These are phyloP conservation scores for Lycocerus yunnanus DNA, from an alignment of 2,888 invertebrate species.

Conservation along the genomic window DNA sequence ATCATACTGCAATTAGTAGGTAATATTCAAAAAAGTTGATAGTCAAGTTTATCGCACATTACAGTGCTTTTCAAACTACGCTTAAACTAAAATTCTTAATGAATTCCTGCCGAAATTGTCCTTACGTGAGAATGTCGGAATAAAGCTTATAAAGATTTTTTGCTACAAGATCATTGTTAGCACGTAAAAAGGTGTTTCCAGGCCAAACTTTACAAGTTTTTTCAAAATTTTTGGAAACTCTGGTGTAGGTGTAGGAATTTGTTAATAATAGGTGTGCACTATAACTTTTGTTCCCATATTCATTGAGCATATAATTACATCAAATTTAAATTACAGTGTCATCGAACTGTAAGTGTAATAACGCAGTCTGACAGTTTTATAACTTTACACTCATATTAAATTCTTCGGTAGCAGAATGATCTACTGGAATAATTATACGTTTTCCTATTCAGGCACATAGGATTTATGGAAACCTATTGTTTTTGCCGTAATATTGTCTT, in stretches of 20 bases:
- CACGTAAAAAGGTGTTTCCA: not conserved
- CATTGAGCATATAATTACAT: slow-evolving; percentile 24
- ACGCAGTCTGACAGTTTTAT: slow-evolving; percentile 34
- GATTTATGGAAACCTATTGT: slow-evolving; percentile 9
- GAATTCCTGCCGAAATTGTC: not conserved
- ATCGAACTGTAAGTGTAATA: slow-evolving; percentile 25
- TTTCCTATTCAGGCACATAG: slow-evolving; percentile 9
- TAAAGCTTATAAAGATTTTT: too few species aligned
- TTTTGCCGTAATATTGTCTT: not conserved
- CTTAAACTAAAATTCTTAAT: not conserved
- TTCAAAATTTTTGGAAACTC: not conserved
- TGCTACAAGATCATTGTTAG: too few species aligned
- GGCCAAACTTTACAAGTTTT: not conserved
- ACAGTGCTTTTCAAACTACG: not conserved
- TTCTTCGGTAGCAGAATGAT: slow-evolving; percentile 32
- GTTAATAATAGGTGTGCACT: not conserved
- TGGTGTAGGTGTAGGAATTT: not conserved
- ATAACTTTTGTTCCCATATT: slow-evolving; percentile 4
- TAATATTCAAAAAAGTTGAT: not conserved
- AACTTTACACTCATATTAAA: slow-evolving; percentile 33
- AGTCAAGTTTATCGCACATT: not conserved
- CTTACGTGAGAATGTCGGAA: not conserved
- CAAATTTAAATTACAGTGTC: slow-evolving; percentile 32
- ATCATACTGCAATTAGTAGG: not conserved
- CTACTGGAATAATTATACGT: slow-evolving; percentile 31